Conservation (phyloP, 2,888 invertebrate species). For the Apodemia duryi region DNA sequence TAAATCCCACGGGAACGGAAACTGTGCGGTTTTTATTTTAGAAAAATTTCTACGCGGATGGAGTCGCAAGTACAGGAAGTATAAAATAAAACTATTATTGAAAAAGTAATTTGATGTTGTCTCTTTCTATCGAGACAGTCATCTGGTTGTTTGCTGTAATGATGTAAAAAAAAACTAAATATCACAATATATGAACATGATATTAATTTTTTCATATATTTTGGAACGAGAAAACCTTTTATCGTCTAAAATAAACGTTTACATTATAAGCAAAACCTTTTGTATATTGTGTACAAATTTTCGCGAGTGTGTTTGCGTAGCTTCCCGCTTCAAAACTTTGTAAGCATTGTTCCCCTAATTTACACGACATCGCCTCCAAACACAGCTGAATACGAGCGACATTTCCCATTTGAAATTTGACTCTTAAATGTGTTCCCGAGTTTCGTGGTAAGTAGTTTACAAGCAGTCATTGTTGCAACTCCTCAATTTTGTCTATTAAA, state of each 20-base stretch:
- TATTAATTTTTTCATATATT: neutral
- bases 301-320: conserved; percentile 26
- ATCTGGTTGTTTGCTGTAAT: no score
- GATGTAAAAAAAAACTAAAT: no score
- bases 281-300: conserved; percentile 34
- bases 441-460: conserved; percentile 8
- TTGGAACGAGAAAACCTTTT: neutral
- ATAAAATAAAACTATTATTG: no score
- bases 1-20: no score
- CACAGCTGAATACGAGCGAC: conserved; percentile 28
- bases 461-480: conserved; percentile 4
- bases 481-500: conserved; percentile 6
- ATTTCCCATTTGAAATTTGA: conserved; percentile 36
- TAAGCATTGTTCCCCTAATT: conserved; percentile 43
- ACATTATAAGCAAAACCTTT: conserved; percentile 21
- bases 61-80: no score
- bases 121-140: no score
- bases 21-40: no score
- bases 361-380: conserved; percentile 39
- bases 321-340: conserved; percentile 31
- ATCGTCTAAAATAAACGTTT: conserved; percentile 1
- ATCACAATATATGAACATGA: neutral
- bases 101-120: no score
- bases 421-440: conserved; percentile 19
- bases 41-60: no score